These are phyloP conservation scores for Myotis davidii DNA, from an alignment of 2,113 vertebrate genomes.

Conservation along the genomic window DNA sequence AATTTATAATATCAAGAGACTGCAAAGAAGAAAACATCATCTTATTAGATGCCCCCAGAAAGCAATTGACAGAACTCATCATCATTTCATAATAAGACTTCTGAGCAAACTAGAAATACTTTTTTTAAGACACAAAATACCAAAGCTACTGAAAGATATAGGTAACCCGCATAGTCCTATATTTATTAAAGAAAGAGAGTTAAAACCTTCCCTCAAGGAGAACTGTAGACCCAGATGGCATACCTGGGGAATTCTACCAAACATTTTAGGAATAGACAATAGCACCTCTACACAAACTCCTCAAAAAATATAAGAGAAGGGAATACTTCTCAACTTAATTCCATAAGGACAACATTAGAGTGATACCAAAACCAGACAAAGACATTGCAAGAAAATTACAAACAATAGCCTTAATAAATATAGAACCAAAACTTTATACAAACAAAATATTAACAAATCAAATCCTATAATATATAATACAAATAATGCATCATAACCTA, in stretches of 20 bases:
- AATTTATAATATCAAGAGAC: neutral
- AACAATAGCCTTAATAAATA: neutral
- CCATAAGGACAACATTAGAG: neutral
- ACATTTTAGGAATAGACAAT: neutral
- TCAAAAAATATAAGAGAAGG: neutral
- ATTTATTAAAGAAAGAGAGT: neutral
- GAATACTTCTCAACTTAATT: neutral
- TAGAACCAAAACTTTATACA: neutral
- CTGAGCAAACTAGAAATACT: neutral
- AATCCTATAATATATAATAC: neutral
- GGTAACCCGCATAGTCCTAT: neutral
- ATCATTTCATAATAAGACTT: slow-evolving; percentile 39
- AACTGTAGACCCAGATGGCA: neutral
- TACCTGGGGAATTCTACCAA: neutral
- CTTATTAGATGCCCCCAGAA: neutral
- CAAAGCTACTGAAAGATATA: neutral
- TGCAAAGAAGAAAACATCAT: neutral
- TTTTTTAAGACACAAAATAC: neutral
- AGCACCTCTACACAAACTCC: neutral
- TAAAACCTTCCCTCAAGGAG: neutral
- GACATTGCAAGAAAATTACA: neutral
- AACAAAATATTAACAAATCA: neutral
- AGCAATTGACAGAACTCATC: neutral
- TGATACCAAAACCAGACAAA: slow-evolving; percentile 37
- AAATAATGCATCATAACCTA: neutral